Conservation (phyloP, 2,888 invertebrate genomes). For the Synergus japonicus region DNA sequence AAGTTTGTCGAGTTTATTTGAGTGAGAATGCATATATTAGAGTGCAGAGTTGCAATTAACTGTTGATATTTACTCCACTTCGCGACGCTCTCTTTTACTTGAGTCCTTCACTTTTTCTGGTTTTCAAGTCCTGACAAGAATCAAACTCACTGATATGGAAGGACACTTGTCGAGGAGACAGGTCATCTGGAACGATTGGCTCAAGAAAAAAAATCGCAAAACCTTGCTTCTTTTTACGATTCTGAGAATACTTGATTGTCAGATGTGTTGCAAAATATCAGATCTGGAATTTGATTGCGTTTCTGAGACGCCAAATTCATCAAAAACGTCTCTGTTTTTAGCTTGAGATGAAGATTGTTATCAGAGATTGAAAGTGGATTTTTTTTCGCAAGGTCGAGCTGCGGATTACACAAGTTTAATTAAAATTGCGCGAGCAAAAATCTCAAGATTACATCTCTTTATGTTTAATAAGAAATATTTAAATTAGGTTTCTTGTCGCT, state of each 20-base stretch:
- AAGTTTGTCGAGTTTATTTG: not conserved
- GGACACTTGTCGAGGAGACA: conserved; percentile 1
- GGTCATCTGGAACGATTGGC: not conserved
- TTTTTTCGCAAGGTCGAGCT: too few species aligned
- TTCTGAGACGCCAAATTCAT: too few species aligned
- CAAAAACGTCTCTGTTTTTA: too few species aligned
- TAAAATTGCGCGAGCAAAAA: too few species aligned
- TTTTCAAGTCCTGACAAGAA: not conserved
- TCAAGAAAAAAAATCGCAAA: not conserved
- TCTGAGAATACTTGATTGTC: not conserved
- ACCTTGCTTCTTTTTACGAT: not conserved
- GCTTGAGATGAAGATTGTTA: too few species aligned
- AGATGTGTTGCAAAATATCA: not conserved
- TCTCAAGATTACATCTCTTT: too few species aligned
- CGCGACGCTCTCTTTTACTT: conserved; percentile 1
- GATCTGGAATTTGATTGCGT: not conserved
- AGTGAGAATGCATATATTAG: not conserved
- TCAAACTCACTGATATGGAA: not conserved
- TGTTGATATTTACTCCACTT: not conserved
- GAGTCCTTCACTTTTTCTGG: not conserved
- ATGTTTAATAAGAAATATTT: too few species aligned
- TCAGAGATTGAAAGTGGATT: too few species aligned
- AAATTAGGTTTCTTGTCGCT: too few species aligned
- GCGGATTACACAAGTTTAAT: too few species aligned
- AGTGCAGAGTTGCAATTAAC: not conserved